phyloP scores from a whole-genome alignment of 2,113 vertebrate species.

The Phaethornis superciliosus region DNA sequence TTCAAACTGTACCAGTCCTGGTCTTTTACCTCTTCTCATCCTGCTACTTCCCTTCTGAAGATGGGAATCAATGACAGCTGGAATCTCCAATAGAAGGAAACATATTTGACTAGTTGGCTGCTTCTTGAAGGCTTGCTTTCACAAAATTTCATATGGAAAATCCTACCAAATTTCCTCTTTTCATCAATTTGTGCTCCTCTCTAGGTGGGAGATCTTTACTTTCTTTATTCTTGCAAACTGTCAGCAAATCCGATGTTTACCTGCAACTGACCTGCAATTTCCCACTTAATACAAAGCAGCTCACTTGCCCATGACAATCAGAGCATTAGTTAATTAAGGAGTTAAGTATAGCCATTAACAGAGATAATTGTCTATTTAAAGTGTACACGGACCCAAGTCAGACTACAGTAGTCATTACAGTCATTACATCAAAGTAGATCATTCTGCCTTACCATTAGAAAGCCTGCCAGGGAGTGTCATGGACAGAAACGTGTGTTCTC shows the following conservation, averaged over 20 bases:
- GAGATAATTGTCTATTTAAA: background rate
- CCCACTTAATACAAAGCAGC: background rate
- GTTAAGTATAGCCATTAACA: background rate
- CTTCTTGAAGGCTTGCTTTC: background rate
- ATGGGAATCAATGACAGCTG: rapidly evolving
- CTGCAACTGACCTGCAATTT: background rate
- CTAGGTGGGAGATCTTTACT: background rate
- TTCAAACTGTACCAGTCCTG: background rate
- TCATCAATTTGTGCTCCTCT: background rate
- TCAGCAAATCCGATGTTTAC: background rate
- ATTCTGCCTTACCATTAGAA: background rate
- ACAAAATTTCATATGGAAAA: background rate
- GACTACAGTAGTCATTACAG: background rate
- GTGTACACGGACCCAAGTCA: background rate
- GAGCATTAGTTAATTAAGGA: background rate
- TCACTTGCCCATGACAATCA: background rate
- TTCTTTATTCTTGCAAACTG: background rate
- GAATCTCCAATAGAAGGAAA: background rate
- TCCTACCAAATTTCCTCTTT: background rate
- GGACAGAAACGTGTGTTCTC: background rate
- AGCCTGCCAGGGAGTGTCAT: background rate
- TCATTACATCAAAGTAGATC: background rate
- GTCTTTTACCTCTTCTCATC: background rate
- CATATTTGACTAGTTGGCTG: background rate
- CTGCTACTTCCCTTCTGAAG: background rate